Conservation (phyloP, 2,888 invertebrate species). For the Dicyrtomina minuta region DNA sequence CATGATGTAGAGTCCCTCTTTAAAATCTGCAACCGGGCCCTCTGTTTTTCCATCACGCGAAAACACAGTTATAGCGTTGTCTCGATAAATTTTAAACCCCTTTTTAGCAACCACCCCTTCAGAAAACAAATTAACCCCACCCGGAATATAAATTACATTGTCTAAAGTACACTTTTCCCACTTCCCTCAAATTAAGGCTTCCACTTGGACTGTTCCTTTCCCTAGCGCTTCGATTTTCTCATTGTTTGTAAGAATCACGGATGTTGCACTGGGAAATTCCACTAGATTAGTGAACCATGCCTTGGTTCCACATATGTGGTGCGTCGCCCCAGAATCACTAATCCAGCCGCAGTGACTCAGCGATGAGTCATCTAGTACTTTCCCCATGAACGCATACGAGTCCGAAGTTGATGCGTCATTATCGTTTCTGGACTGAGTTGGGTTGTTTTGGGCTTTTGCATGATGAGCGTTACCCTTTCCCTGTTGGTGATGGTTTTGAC, state of each 20-base stretch:
- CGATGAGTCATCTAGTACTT: not conserved
- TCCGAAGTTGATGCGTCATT: too few species aligned
- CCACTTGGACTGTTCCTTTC: not conserved
- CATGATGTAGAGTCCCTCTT: conserved; percentile 25
- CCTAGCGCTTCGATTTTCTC: not conserved
- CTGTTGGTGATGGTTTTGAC: too few species aligned
- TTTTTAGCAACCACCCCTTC: conserved; percentile 15
- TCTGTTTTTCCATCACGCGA: not conserved
- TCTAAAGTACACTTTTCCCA: conserved; percentile 14
- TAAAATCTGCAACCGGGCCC: conserved; percentile 10
- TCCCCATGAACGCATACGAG: not conserved
- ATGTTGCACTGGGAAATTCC: not conserved
- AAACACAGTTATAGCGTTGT: not conserved
- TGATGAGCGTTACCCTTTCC: too few species aligned
- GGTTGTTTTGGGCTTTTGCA: too few species aligned
- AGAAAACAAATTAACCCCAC: too few species aligned
- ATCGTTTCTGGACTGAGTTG: not conserved
- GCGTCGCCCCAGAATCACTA: conserved; percentile 11
- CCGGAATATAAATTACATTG: conserved; percentile 26
- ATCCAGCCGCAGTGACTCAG: not conserved
- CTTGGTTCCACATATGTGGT: not conserved
- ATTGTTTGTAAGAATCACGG: not conserved
- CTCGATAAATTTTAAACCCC: conserved; percentile 6
- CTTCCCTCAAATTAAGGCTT: not conserved
- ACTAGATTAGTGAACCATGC: not conserved